phyloP scores from a whole-genome alignment of 2,797 vertebrate species.

The Channa striata region DNA sequence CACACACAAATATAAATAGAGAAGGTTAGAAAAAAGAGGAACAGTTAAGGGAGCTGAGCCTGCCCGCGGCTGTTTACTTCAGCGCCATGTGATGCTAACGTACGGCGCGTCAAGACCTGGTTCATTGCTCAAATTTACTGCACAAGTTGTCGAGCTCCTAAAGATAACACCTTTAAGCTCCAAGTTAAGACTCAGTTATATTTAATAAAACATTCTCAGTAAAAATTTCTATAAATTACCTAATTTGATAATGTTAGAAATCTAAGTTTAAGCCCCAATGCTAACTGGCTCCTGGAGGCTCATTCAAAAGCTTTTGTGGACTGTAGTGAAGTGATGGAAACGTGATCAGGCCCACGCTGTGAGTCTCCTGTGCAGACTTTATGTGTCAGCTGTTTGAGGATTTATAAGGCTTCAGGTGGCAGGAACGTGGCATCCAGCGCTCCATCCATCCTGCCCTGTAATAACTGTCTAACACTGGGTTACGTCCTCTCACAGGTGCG shows the following conservation, averaged over 20 bases:
- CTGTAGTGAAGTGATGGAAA: no score
- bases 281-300: no score
- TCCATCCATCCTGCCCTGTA: conserved; percentile 15
- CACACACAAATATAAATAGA: conserved; percentile 24
- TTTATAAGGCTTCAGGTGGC: conserved; percentile 3
- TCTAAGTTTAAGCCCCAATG: no score
- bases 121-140: no score
- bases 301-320: no score
- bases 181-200: no score
- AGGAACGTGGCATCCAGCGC: background rate
- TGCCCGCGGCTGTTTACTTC: conserved; percentile 56
- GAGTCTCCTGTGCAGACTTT: background rate
- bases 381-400: conserved; percentile 29
- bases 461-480: conserved; percentile 18
- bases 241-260: no score
- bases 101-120: no score
- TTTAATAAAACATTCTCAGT: no score
- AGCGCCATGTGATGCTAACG: conserved; percentile 14
- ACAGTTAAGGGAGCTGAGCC: background rate
- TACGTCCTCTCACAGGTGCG: conserved; percentile 58
- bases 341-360: background rate
- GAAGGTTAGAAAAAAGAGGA: conserved; percentile 3
- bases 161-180: no score
- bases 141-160: no score
- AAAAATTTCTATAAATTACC: no score